Evolutionary conservation across 2,888 invertebrate species (phyloP), one percentile per base, ranked within the genome.

Genomic region (Tenthredo distinguenda): DNA sequence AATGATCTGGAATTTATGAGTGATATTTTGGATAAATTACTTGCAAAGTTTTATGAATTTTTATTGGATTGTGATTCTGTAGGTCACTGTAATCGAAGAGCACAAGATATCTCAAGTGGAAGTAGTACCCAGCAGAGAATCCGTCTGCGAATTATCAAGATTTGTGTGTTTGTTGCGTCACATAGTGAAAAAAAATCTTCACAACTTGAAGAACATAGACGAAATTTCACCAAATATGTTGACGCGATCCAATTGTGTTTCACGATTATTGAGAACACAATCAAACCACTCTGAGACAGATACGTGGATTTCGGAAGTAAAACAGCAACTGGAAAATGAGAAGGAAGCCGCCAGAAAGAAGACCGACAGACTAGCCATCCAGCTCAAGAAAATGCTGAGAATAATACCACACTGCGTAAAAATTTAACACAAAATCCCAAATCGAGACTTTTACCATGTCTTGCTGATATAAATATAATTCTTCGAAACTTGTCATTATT

Each of bases 11-110:
- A 79, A n/a, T 58, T 76, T n/a, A 37, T 50, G 26, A 34, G 26
- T 21, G n/a, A 76, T n/a, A 76, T 50, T 62, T n/a, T 58, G 21
- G 9, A 62, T 12, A 12, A 10, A n/a, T 40, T 12, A 26, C 31
- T n/a, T 68, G 18, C 10, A 7, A 31, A 50, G 47, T 50, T 31
- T 62, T 74, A 34, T 15, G 43, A 50, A 26, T 47, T 58, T 71
- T 62, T 9, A 84, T 37, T 58, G 15, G 6, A 37, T 6, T 26
- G 12, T 62, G 21, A 68, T 68, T 12, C 90, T 89, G 26, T 86
- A 91, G 91, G 85, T 88, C 71, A 90, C 89, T 0, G 90, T 90
- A 26, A 86, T 91, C 5, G 85, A 85, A 21, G 87, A 90, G 55
- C 88, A 91, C 40, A 87, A 87, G 9, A 88, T 85, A 47, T 89